Evolutionary conservation across 2,888 invertebrate genomes (phyloP).

Genomic region (Drosophila maculinotata): DNA sequence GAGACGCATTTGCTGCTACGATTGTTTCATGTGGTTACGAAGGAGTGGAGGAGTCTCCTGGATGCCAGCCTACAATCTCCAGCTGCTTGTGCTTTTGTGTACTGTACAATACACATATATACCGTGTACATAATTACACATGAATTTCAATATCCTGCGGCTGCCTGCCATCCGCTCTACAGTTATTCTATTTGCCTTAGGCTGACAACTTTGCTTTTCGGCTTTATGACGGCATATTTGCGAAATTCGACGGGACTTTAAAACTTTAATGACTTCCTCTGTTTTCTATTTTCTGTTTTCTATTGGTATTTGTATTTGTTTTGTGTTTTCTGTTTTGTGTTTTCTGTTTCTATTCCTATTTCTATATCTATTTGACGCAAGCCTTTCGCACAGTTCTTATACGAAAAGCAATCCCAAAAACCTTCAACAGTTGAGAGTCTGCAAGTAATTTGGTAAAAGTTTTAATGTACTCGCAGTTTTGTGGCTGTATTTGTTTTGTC

Average conservation of each 20-base stretch:
- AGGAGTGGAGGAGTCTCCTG: slow-evolving; percentile 5
- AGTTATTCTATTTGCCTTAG: slow-evolving; percentile 38
- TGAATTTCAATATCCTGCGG: slow-evolving; percentile 78
- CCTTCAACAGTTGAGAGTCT: slow-evolving; percentile 18
- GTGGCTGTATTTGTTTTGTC: slow-evolving; percentile 61
- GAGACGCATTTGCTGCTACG: slow-evolving; percentile 60
- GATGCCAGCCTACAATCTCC: slow-evolving; percentile 1
- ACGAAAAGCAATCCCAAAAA: slow-evolving; percentile 6
- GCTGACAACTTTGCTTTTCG: slow-evolving; percentile 30
- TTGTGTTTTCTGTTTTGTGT: slow-evolving; percentile 28
- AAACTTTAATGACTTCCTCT: slow-evolving; percentile 50
- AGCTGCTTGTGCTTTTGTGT: slow-evolving; percentile 17
- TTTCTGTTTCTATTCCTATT: slow-evolving; percentile 41
- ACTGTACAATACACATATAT: background rate
- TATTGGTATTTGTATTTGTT: slow-evolving; percentile 47
- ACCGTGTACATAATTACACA: slow-evolving; percentile 70
- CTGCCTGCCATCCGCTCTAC: slow-evolving; percentile 19
- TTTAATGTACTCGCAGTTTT: slow-evolving; percentile 71
- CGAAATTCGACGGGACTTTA: slow-evolving; percentile 56
- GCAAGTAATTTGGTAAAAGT: slow-evolving; percentile 62
- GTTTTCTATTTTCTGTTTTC: slow-evolving; percentile 29
- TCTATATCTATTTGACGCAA: slow-evolving; percentile 42
- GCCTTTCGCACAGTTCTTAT: slow-evolving; percentile 29
- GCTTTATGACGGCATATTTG: slow-evolving; percentile 44
- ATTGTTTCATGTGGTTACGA: slow-evolving; percentile 65